Base-by-base conservation (phyloP, 2,797 vertebrate species). In the Tinamus major region DNA sequence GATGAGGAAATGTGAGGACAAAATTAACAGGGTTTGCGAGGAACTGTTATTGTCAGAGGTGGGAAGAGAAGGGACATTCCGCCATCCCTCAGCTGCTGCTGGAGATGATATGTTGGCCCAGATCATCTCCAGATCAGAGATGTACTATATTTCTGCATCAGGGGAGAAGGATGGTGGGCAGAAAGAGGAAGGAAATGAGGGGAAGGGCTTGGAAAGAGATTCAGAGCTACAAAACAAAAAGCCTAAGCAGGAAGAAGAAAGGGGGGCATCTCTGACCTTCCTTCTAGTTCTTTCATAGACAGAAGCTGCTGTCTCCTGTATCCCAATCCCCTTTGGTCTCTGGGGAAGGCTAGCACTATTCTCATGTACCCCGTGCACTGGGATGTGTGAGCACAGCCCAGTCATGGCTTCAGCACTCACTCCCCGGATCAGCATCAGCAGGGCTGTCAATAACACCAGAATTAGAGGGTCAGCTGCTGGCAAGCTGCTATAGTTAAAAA, bases 351-450 rank as follows among this genome's bases (percentile, higher is more conserved):
- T 41, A 41, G 12, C 41, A 41, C 41, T 41, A 41, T 41, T 41
- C 4, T 86, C 79, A 95, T 67, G 88, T 69, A 68, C 55, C 41
- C 56, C 75, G 26, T 24, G 17, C 12, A 2, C 70, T 42, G 86
- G 48, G 13, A 27, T 27, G 5, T 4, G 4, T 0, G 3, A 39
- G 11, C 3, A 0, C 23, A 39, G 69, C 48, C 42, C 0, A 0
- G 16, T 24, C 3, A 49, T 85, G 96, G 96, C 97, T 96, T 98
- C 97, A 97, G 97, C 87, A 63, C 94, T 96, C 81, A 75, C 76
- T 95, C 86, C 53, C 71, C 79, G 41, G 42, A 24, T 49, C 42
- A 31, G 68, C 61, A 24, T 23, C 4, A 1, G 46, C 84, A 77
- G n/a, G 0, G 0, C 76, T 70, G 41, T 79, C 78, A 85, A 4